Evolutionary conservation across 2,113 vertebrate genomes (phyloP), one percentile per base, ranked within the genome.

Genomic region (Toxostoma redivivum): DNA sequence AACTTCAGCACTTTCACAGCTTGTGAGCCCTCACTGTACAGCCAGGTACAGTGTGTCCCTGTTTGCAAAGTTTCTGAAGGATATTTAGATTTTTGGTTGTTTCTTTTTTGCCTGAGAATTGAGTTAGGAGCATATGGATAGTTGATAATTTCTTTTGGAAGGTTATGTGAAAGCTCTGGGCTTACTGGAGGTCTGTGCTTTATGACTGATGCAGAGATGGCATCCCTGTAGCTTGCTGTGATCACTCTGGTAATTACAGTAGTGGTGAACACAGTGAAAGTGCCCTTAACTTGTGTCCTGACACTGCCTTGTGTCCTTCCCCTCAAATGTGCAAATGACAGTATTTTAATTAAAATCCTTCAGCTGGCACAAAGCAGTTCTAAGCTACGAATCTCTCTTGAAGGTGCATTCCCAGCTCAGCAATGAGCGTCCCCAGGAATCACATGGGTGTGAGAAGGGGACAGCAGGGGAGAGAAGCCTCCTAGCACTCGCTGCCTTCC

Each of bases 341-440:
- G 61, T 95, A 91, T 95, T 97, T 97, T 95, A 67, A 94, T 96
- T 51, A 93, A 97, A 96, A 88, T 81, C 88, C 95, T 90, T 94
- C 56, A 45, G 73, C 64, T 93, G 94, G 69, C 79, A 30, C 45
- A 91, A 95, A 94, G 91, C 69, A 72, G 53, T 80, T 88, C 87
- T 77, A 81, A 89, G 90, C 25, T 24, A 24, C 9, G 22, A 74
- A 81, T 42, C 70, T 61, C 45, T 92, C 47, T 70, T 71, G 56
- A 35, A 67, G 20, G 35, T 79, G 22, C 33, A 12, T 79, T 72
- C 45, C 28, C 21, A 67, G 44, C 44, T 66, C 1, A 2, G 25
- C 6, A 2, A 3, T 2, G 9, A 80, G 21, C 3, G 4, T 61
- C 27, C 50, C 38, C 57, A n/a, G 57, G 30, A 72, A 45, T 40